Conservation (phyloP, 2,797 vertebrate species). For the Iguana delicatissima region DNA sequence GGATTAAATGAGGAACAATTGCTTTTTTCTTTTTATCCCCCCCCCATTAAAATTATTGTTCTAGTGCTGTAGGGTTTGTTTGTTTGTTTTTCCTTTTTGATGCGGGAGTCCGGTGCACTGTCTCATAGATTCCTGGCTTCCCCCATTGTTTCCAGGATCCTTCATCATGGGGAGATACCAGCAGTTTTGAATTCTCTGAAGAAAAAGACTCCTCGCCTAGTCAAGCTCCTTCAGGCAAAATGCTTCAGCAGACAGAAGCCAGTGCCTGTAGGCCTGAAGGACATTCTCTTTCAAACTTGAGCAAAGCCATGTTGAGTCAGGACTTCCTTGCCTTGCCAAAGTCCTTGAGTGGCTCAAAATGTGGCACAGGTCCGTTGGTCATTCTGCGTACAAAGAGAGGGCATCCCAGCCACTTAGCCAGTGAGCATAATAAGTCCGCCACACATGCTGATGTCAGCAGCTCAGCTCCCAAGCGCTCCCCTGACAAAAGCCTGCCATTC, state of each 20-base stretch:
- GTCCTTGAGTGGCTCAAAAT: conserved; percentile 81
- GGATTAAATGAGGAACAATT: conserved; percentile 40
- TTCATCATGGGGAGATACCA: conserved; percentile 87
- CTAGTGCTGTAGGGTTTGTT: conserved; percentile 65
- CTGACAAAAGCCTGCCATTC: conserved; percentile 91
- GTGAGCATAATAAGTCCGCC: conserved; percentile 79
- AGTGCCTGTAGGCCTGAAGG: conserved; percentile 74
- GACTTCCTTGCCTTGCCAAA: conserved; percentile 76
- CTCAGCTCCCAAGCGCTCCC: conserved; percentile 86
- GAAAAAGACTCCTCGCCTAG: conserved; percentile 81
- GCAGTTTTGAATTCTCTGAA: conserved; percentile 85
- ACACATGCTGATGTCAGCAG: conserved; percentile 83
- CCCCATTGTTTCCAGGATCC: conserved; percentile 89
- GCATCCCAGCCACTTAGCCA: conserved; percentile 76
- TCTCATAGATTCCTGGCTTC: conserved; percentile 85
- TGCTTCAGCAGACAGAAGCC: conserved; percentile 79
- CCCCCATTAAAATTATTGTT: conserved; percentile 51
- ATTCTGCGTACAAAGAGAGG: conserved; percentile 81
- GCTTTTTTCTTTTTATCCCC: conserved; percentile 11
- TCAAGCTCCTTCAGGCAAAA: conserved; percentile 79
- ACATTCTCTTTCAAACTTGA: conserved; percentile 78
- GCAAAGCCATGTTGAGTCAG: conserved; percentile 75
- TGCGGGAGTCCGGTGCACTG: conserved; percentile 76
- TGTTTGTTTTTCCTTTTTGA: conserved; percentile 23
- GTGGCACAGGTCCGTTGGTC: conserved; percentile 77